Conservation (phyloP, 1,140 invertebrate genomes). For the Mesaphorura yosii region DNA sequence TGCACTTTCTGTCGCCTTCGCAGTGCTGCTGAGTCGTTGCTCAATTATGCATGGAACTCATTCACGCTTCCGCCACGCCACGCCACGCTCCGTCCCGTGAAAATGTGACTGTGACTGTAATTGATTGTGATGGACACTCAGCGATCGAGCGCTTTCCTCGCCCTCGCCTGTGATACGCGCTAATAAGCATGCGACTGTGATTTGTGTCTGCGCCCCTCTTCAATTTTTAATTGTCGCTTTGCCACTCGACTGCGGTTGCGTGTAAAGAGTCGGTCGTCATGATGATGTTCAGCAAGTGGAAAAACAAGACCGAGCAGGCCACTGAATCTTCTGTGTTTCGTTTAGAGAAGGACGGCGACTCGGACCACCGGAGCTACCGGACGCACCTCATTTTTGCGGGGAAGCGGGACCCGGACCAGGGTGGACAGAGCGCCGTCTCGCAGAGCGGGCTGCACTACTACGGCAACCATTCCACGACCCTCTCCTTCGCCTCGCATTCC, state of each 20-base stretch:
- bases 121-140: too few relatives aligned
- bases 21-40: too few relatives aligned
- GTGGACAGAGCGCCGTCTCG: slow-evolving; percentile 17
- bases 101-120: too few relatives aligned
- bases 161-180: too few relatives aligned
- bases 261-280: background rate
- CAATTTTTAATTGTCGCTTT: slow-evolving; percentile 11
- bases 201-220: too few relatives aligned
- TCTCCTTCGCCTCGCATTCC: slow-evolving; percentile 30
- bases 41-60: too few relatives aligned
- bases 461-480: slow-evolving; percentile 10
- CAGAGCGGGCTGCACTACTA: slow-evolving; percentile 21
- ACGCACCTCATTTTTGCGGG: slow-evolving; percentile 31
- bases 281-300: slow-evolving; percentile 30
- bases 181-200: too few relatives aligned
- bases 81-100: too few relatives aligned
- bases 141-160: too few relatives aligned
- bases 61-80: too few relatives aligned
- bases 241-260: background rate
- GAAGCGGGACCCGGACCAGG: slow-evolving; percentile 27
- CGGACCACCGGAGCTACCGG: slow-evolving; percentile 26
- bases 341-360: slow-evolving; percentile 28
- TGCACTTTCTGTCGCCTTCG: too few relatives aligned
- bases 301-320: slow-evolving; percentile 21
- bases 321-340: slow-evolving; percentile 10